Base-by-base conservation (phyloP, 1,140 invertebrate genomes). In the Potamilus streckersoni region DNA sequence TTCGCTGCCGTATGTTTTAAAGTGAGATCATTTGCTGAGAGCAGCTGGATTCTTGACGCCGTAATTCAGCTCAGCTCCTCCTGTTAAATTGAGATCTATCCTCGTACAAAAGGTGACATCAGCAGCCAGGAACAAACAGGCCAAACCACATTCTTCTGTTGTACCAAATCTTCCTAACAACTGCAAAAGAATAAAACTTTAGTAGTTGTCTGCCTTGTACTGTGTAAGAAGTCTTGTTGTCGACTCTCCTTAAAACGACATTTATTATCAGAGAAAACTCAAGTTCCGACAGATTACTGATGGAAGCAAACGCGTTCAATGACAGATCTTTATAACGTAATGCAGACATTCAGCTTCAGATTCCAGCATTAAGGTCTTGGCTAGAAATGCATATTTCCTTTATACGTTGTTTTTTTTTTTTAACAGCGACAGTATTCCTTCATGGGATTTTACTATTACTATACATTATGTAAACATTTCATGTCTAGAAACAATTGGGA, bases 61-160 rank as follows among this genome's bases (percentile, higher is more conserved):
- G 70, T 89, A 89, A 66, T 82, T 83, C 1, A 90, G 84, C 76
- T 90, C 89, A 13, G 89, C 88, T 13, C 89, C 89, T 17, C 89
- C 89, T 63, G 86, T 85, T 15, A 90, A 55, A 16, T 82, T 80
- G 38, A 89, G 79, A 68, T 89, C 87, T 17, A 88, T 83, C n/a
- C 89, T 89, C 14, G 89, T 90, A 71, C 87, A 85, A 72, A 89
- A 90, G 5, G 88, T 87, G n/a, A 83, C 89, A 23, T 90, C 89
- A 27, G 87, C 83, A 1, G 89, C 89, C 38, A 90, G 74, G 69
- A 82, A 90, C 38, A 90, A 76, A 77, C 88, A 89, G 2, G 84
- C 78, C 59, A 83, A 60, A 2, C 87, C 89, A 74, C 80, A 80
- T 65, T 90, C 88, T 68, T 87, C 83, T 14, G 85, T 67, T 8